These are phyloP conservation scores for Pristionchus entomophagus DNA, from an alignment of 2,888 invertebrate species.

Conservation along the genomic window DNA sequence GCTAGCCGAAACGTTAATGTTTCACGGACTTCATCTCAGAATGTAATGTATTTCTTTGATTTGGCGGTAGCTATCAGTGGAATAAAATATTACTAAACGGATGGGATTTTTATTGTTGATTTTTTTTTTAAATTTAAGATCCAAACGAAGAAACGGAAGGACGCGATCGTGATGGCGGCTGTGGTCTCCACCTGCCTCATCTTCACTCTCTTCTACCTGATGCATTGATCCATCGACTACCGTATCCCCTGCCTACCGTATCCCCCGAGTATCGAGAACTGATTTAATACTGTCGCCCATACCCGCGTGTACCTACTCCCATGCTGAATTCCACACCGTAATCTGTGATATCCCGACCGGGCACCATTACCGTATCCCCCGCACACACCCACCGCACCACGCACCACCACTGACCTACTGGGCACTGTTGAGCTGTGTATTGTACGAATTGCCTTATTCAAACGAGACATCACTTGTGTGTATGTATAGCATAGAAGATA, in stretches of 20 bases:
- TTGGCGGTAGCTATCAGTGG: too few species aligned
- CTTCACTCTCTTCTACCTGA: slow-evolving; percentile 62
- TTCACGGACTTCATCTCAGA: too few species aligned
- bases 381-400: too few species aligned
- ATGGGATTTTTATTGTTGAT: too few species aligned
- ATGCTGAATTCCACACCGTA: background rate
- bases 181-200: slow-evolving; percentile 92
- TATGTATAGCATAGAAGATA: background rate
- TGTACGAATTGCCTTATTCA: slow-evolving; percentile 6
- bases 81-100: too few species aligned
- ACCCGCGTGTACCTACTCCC: background rate
- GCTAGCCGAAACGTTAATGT: too few species aligned
- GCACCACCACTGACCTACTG: background rate
- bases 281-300: background rate
- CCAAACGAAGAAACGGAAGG: slow-evolving; percentile 92
- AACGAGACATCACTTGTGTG: slow-evolving; percentile 23
- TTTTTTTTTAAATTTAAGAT: too few species aligned
- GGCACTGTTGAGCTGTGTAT: slow-evolving; percentile 15
- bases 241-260: slow-evolving; percentile 15
- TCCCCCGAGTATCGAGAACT: background rate
- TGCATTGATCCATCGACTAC: slow-evolving; percentile 50
- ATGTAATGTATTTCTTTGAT: too few species aligned
- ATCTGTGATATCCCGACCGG: slow-evolving; percentile 18
- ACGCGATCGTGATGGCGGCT: slow-evolving; percentile 91
- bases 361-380: background rate